phyloP scores from a whole-genome alignment of 92 coral and sea anemone species.

The Heliopora coerulea region DNA sequence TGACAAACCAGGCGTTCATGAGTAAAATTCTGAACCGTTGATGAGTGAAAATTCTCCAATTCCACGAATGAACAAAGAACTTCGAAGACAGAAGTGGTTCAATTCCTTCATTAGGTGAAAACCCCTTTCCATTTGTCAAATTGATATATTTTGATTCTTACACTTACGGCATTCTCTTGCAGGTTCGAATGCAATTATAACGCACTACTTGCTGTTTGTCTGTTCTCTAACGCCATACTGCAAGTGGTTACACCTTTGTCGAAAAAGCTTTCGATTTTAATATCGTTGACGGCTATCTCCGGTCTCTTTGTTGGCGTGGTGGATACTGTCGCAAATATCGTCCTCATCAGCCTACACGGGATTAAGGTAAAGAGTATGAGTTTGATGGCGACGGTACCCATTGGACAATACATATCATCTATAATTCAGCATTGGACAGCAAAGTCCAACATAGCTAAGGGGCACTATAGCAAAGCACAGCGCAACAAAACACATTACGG shows the following conservation, averaged over 20 bases:
- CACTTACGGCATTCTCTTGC: conserved; percentile 1
- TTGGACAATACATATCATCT: no score
- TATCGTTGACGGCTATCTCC: conserved; percentile 78
- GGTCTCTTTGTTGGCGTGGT: conserved; percentile 87
- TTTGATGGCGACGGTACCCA: neutral
- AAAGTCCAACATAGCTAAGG: neutral
- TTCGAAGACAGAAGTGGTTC: no score
- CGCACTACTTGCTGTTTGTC: conserved; percentile 63
- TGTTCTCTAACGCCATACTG: conserved; percentile 68
- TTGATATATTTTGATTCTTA: no score
- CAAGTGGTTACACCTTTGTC: conserved; percentile 75
- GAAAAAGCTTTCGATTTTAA: conserved; percentile 78
- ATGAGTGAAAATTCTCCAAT: no score
- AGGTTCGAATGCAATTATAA: conserved; percentile 81
- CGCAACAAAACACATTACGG: neutral
- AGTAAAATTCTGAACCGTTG: no score
- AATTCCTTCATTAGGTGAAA: no score
- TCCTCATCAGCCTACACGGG: conserved; percentile 75
- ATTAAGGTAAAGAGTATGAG: conserved; percentile 54
- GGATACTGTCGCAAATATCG: conserved; percentile 92
- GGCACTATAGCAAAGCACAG: neutral
- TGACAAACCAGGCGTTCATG: no score
- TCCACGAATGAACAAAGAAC: no score
- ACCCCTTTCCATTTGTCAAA: no score
- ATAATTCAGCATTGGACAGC: neutral